Conservation (phyloP, 2,888 invertebrate species). For the Andrena trimmerana region DNA sequence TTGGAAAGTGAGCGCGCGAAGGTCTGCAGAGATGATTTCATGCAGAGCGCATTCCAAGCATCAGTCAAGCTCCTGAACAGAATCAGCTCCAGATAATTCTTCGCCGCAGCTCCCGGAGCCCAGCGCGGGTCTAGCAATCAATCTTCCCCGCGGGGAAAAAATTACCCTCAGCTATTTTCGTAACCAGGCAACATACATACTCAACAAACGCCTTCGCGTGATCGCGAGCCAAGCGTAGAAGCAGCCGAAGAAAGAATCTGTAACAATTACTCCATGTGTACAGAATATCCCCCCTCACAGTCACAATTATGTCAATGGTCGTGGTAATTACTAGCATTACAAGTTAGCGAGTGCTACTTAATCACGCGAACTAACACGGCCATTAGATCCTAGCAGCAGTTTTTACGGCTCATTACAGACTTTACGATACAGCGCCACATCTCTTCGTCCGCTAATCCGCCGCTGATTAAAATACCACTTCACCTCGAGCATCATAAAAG, state of each 20-base stretch:
- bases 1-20: conserved; percentile 20
- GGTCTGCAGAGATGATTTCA: conserved; percentile 23
- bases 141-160: background rate
- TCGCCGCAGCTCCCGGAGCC: background rate
- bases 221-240: background rate
- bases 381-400: background rate
- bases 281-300: background rate
- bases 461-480: background rate
- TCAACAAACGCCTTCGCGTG: conserved; percentile 5
- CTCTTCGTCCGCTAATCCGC: background rate
- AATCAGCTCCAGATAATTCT: conserved; percentile 30
- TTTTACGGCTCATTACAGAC: conserved; percentile 2
- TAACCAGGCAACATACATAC: conserved; percentile 1
- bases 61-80: conserved; percentile 41
- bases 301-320: conserved; percentile 4
- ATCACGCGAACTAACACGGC: background rate
- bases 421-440: background rate
- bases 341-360: background rate
- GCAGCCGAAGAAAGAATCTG: background rate
- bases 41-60: conserved; percentile 2
- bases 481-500: background rate
- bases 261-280: background rate
- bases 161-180: conserved; percentile 19
- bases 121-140: conserved; percentile 22
- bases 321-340: conserved; percentile 1